Evolutionary conservation across 53 echinoderm and acorn worm genomes (phyloP).

Genomic region (Arbacia lixula): DNA sequence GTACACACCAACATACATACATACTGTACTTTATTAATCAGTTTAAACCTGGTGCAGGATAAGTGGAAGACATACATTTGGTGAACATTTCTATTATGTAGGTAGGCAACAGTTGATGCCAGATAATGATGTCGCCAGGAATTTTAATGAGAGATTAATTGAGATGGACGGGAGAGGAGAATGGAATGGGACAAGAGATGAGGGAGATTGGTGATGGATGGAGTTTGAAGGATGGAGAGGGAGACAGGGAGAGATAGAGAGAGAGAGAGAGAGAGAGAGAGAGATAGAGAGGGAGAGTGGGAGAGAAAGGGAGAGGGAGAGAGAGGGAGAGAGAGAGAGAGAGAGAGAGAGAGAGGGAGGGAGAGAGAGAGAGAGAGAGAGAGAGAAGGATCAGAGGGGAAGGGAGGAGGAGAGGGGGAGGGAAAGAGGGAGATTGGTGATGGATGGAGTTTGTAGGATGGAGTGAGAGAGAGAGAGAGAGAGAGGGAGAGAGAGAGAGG

Average conservation of each 20-base stretch:
- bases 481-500: slow-evolving; percentile 10
- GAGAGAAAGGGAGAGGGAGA: background rate
- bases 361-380: background rate
- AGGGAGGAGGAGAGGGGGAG: background rate
- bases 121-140: too few species aligned
- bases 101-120: too few species aligned
- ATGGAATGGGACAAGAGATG: background rate
- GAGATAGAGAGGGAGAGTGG: background rate
- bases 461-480: background rate
- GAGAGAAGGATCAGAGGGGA: background rate
- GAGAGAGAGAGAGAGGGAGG: background rate
- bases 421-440: background rate
- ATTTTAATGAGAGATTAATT: too few species aligned
- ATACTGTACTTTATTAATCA: too few species aligned
- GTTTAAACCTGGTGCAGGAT: too few species aligned
- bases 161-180: too few species aligned
- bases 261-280: background rate
- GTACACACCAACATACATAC: too few species aligned
- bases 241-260: background rate
- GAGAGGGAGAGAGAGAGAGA: background rate
- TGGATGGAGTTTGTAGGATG: too few species aligned
- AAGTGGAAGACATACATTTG: too few species aligned
- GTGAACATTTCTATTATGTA: too few species aligned
- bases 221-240: background rate
- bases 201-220: background rate